Evolutionary conservation across 2,113 vertebrate species (phyloP), one percentile per base, ranked within the genome.

Genomic region (Progne subis): DNA sequence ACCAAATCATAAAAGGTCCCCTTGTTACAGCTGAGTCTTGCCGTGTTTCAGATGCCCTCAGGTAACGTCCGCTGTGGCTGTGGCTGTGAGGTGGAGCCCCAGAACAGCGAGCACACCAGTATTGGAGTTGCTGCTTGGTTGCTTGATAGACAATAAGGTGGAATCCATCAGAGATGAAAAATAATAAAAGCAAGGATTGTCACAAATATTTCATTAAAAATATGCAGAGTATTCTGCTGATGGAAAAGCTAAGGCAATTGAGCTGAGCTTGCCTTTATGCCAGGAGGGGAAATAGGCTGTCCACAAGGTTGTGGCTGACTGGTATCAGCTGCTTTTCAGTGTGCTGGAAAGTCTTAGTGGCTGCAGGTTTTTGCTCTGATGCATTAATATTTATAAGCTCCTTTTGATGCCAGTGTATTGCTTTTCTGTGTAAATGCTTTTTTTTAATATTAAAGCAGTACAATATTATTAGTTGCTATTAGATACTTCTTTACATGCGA

Each of bases 61-160:
- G 13, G 29, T 50, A 55, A 55, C 4, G 43, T 57, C 31, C 3
- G 2, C 21, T 31, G 43, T 67, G 59, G 34, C 59, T 69, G 28
- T 2, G 8, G 12, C 56, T 82, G 18, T 0, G 0, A 64, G 41
- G 23, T 0, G 0, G 34, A 50, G 11, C 16, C 18, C 16, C 23
- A 2, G 15, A 29, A 15, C 37, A 56, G 29, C 0, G 0, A 44
- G 26, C 52, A 44, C 23, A 24, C 21, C 3, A 1, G 3, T 49
- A 25, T 0, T 50, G 67, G 52, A n/a, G 23, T 31, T 82, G 29
- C 57, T 50, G 8, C 18, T 78, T 79, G 9, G 3, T 52, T 75
- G 10, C 53, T 82, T 75, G 5, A 29, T 12, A 56, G 17, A 34
- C 34, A 67, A 1, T n/a, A 31, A 31, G 3, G 7, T 60, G 29